Conservation (phyloP, 2,888 invertebrate species). For the Peribatodes rhomboidaria region DNA sequence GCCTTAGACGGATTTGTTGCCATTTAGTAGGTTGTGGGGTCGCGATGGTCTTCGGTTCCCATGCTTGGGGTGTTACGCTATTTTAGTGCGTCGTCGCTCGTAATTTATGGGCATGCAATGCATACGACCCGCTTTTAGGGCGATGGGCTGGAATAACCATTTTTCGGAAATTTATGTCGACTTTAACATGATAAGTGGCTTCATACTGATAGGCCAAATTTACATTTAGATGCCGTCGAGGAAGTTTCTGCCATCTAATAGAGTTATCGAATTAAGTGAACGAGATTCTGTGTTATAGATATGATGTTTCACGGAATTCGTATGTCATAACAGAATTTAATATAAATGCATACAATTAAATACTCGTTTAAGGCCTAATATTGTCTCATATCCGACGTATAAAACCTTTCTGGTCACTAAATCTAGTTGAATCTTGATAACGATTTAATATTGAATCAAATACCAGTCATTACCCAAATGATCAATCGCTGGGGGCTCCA, state of each 20-base stretch:
- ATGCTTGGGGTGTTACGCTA: slow-evolving; percentile 85
- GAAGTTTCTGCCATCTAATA: slow-evolving; percentile 45
- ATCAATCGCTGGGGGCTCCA: slow-evolving; percentile 50
- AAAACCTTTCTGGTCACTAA: neutral
- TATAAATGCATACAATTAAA: neutral
- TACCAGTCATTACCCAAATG: slow-evolving; percentile 51
- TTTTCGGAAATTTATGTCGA: slow-evolving; percentile 71
- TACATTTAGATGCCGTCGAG: slow-evolving; percentile 43
- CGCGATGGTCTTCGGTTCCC: slow-evolving; percentile 70
- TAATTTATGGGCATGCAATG: slow-evolving; percentile 82
- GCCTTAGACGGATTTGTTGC: slow-evolving; percentile 77
- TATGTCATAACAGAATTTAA: neutral
- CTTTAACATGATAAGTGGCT: slow-evolving; percentile 47
- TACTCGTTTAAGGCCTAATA: too few relatives aligned
- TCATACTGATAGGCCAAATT: slow-evolving; percentile 43
- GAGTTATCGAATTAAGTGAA: slow-evolving; percentile 34
- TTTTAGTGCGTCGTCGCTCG: slow-evolving; percentile 80
- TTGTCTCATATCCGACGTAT: too few relatives aligned
- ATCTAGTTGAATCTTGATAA: slow-evolving; percentile 42
- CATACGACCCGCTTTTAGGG: slow-evolving; percentile 77
- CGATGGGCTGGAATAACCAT: slow-evolving; percentile 75
- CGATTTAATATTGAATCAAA: slow-evolving; percentile 57
- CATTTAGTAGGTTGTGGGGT: slow-evolving; percentile 75
- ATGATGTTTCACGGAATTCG: neutral
- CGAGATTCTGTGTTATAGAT: slow-evolving; percentile 9